A percentile compares a stretch with the other conserved stretches of the same genome.
phyloP scores from a whole-genome alignment of 2,797 vertebrate genomes.

The Iguana delicatissima region DNA sequence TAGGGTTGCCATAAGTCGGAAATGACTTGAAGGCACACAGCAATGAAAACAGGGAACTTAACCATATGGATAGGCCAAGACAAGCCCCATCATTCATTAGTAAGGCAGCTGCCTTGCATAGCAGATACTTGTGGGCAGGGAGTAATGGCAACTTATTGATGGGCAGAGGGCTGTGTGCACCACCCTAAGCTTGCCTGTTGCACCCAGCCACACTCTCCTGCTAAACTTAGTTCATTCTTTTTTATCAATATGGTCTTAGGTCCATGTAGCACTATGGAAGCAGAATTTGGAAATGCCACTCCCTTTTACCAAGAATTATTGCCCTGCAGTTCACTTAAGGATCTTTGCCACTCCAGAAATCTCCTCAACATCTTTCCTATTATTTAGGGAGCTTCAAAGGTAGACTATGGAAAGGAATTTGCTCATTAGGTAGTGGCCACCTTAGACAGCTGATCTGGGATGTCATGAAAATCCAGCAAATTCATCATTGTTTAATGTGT shows the following conservation, averaged over 20 bases:
- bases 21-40: too few species aligned
- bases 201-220: neutral
- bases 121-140: too few species aligned
- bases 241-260: neutral
- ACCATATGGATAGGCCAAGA: too few species aligned
- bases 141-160: neutral
- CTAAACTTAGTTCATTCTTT: neutral
- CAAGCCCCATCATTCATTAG: too few species aligned
- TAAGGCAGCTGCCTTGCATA: too few species aligned
- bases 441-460: too few species aligned
- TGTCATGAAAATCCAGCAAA: too few species aligned
- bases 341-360: neutral
- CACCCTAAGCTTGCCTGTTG: too few species aligned
- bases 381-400: neutral
- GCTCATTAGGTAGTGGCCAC: neutral
- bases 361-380: neutral
- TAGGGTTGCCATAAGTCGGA: too few species aligned
- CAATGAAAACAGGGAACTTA: too few species aligned
- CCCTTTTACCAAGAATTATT: neutral
- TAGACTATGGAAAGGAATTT: neutral
- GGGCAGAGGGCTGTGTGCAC: too few species aligned
- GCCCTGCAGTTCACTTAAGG: neutral
- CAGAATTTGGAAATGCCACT: neutral
- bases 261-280: neutral
- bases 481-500: too few species aligned